Evolutionary conservation across 2,797 vertebrate species (phyloP), one percentile per base, ranked within the genome.

Genomic region (Nothura maculosa): DNA sequence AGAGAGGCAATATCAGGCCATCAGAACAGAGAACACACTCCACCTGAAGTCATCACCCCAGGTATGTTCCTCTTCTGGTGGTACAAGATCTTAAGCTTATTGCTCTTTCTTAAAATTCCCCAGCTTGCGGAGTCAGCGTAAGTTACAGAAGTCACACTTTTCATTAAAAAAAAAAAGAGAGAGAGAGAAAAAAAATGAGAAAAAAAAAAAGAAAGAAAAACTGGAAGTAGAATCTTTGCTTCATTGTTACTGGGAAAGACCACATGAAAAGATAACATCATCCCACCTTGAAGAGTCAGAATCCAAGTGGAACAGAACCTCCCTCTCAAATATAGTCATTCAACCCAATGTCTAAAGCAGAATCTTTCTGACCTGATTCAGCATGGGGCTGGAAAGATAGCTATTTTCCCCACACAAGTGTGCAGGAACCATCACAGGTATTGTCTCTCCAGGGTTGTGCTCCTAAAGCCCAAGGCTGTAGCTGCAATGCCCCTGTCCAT

Each of bases 361-460:
- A 45, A 28, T 9, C 54, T 60, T 34, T 55, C 28, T 69, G 40
- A 68, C 15, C 47, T 70, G 28, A 34, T 57, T 40, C 1, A 4
- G n/a, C 58, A 55, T 6, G 12, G 38, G 32, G 47, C 10, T 55
- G 28, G 28, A 10, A 30, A 55, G 16, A 17, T 19, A 30, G 30
- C 52, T 72, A 6, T 42, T 72, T 62, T 50, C 36, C n/a, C 28
- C 19, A 21, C 52, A 14, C 36, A 69, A 22, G 18, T 27, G 9
- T 4, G 16, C 19, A 47, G 25, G 69, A 67, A 36, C 7, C 3
- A 32, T 14, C 15, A 22, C 55, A 58, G 30, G n/a, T 0, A 0
- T 25, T 18, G 12, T 12, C 45, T 47, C 43, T 36, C 48, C 21
- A 19, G 12, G 48, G 30, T 30, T 27, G 22, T 6, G 5, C 12